A percentile compares a stretch with the other conserved stretches of the same genome.
phyloP scores from a whole-genome alignment of 2,113 vertebrate species.

The Furnarius figulus region DNA sequence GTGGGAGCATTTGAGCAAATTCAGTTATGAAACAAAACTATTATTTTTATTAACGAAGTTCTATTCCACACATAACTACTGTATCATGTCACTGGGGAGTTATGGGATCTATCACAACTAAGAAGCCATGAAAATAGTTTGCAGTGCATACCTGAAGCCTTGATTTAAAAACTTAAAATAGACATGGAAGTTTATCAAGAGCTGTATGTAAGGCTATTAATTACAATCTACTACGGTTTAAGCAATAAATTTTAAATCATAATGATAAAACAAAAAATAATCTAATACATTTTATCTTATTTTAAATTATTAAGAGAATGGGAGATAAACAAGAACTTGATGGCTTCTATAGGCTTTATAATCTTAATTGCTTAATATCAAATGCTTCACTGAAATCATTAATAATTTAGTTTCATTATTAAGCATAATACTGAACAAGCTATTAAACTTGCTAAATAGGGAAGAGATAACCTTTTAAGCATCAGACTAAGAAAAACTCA shows the following conservation, averaged over 20 bases:
- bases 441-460: slow-evolving; percentile 12
- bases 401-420: slow-evolving; percentile 26
- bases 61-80: background rate
- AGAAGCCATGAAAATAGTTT: background rate
- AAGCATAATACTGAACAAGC: background rate
- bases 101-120: background rate
- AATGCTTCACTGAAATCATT: background rate
- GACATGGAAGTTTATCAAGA: background rate
- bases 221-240: background rate
- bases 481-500: background rate
- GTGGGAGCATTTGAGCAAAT: background rate
- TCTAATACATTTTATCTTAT: slow-evolving; percentile 1
- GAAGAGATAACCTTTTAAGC: background rate
- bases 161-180: background rate
- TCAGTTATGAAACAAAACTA: background rate
- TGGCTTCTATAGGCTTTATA: background rate
- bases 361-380: slow-evolving; percentile 2
- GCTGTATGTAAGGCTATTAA: background rate
- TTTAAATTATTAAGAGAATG: background rate
- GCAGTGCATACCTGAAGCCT: background rate
- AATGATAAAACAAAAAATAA: background rate
- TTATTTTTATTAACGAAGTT: background rate
- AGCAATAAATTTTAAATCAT: background rate
- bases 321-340: background rate
- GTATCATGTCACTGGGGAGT: background rate